phyloP scores from a whole-genome alignment of 1,140 invertebrate species.

The Paralvinella palmiformis region DNA sequence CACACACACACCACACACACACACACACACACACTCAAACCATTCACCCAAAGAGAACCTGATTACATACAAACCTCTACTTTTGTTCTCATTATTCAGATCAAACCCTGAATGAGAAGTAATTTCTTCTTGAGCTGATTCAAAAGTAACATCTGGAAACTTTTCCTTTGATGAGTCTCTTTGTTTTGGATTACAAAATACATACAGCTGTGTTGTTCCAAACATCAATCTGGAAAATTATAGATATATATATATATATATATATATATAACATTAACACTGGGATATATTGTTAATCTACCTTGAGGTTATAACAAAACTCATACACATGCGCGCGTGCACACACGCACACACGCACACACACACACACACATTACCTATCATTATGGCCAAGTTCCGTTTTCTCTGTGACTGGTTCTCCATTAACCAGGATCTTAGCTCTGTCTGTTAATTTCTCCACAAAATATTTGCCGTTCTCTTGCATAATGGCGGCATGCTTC shows the following conservation, averaged over 20 bases:
- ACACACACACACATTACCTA: too few species aligned
- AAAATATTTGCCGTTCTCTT: constrained; percentile 43
- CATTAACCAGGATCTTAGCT: constrained; percentile 56
- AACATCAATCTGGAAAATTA: constrained; percentile 52
- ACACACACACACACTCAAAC: too few species aligned
- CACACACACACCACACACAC: too few species aligned
- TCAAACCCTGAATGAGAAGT: constrained; percentile 56
- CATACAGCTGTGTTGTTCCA: constrained; percentile 58
- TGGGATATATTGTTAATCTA: too few species aligned
- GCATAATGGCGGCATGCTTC: constrained; percentile 54
- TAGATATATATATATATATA: constrained; percentile 1
- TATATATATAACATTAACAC: too few species aligned
- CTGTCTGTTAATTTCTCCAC: constrained; percentile 52
- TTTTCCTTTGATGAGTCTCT: constrained; percentile 43
- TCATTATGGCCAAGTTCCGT: constrained; percentile 56
- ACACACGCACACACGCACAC: too few species aligned
- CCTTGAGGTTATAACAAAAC: too few species aligned
- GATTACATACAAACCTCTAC: too few species aligned
- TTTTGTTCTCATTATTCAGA: constrained; percentile 44
- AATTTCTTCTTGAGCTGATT: constrained; percentile 59
- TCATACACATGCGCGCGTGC: too few species aligned
- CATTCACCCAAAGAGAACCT: too few species aligned
- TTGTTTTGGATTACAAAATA: constrained; percentile 53
- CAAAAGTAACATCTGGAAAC: constrained; percentile 53
- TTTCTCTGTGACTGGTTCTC: constrained; percentile 49